Base-by-base conservation (phyloP, 2,797 vertebrate genomes). In the Okamejei kenojei region DNA sequence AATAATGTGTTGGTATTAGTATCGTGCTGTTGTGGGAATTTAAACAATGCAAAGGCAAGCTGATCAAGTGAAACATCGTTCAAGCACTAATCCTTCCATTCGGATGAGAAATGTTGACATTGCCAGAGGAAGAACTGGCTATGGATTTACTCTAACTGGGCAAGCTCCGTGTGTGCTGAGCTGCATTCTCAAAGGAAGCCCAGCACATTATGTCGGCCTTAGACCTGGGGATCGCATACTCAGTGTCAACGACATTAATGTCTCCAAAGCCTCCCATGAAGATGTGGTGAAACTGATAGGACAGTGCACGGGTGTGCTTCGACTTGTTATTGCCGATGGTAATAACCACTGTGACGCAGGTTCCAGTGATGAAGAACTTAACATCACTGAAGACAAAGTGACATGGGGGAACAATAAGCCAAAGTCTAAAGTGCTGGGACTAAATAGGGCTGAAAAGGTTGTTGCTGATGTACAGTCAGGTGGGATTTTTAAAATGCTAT, bases 281-380 rank as follows among this genome's bases (percentile, higher is more conserved):
- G 99, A 99, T 35, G 98, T 99, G 13, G 98, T 99, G 82, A 99
- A 99, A 93, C 95, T 99, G 32, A 98, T 99, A 0, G 99, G 99
- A 90, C 98, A 98, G 73, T 99, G 99, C 95, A 96, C 98, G 0
- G 99, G 99, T 0, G 97, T 99, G 93, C 94, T 99, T 93, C 98
- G 97, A 94, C 96, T 99, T 95, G 97, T 98, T 81, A 96, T 99
- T 1, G 97, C 97, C 0, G 98, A 98, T 94, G 97, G 96, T 93
- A 94, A 93, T 93, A 96, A 93, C 95, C 97, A 96, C 93, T 38
- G 96, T 17, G 99, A 99, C 95, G 97, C 97, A 0, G 98, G 98
- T 95, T 99, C 99, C 45, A 99, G 98, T 0, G 99, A 99, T 23
- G 99, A 99, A 74, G 99, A 99, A 94, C 94, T 97, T 68, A 97